Evolutionary conservation across 2,888 invertebrate species (phyloP).

Genomic region (Cetonia aurata): DNA sequence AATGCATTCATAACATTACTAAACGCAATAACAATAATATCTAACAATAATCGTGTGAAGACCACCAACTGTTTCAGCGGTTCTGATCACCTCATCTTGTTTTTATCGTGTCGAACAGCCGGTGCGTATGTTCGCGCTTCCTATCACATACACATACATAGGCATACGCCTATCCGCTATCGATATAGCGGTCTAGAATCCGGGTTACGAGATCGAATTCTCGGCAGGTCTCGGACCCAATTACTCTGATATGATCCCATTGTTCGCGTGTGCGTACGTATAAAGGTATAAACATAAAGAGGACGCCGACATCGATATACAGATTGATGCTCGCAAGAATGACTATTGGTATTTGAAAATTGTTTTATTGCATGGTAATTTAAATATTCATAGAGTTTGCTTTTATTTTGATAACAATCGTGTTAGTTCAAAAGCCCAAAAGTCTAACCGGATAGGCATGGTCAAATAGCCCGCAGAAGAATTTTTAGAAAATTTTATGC

Average conservation of each 20-base stretch:
- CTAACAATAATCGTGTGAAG: neutral
- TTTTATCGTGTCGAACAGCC: neutral
- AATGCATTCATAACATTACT: too few relatives aligned
- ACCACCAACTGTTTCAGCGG: neutral
- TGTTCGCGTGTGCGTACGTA: conserved; percentile 11
- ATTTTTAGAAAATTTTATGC: too few relatives aligned
- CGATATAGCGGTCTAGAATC: conserved; percentile 4
- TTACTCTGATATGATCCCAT: conserved; percentile 21
- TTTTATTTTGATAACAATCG: too few relatives aligned
- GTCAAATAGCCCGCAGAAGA: too few relatives aligned
- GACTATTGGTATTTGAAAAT: too few relatives aligned
- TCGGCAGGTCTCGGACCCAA: conserved; percentile 1
- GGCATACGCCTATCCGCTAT: too few relatives aligned
- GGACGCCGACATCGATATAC: too few relatives aligned
- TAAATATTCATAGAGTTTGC: too few relatives aligned
- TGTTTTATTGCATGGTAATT: too few relatives aligned
- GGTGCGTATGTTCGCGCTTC: neutral
- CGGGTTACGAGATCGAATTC: conserved; percentile 24
- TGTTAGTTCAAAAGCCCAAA: too few relatives aligned
- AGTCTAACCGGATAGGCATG: too few relatives aligned
- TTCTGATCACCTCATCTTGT: neutral
- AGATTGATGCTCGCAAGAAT: too few relatives aligned
- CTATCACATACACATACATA: neutral
- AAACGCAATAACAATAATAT: neutral
- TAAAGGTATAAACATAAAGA: neutral